These are phyloP conservation scores for Meteorus sp. DNA, from an alignment of 1,140 invertebrate genomes.

Conservation along the genomic window DNA sequence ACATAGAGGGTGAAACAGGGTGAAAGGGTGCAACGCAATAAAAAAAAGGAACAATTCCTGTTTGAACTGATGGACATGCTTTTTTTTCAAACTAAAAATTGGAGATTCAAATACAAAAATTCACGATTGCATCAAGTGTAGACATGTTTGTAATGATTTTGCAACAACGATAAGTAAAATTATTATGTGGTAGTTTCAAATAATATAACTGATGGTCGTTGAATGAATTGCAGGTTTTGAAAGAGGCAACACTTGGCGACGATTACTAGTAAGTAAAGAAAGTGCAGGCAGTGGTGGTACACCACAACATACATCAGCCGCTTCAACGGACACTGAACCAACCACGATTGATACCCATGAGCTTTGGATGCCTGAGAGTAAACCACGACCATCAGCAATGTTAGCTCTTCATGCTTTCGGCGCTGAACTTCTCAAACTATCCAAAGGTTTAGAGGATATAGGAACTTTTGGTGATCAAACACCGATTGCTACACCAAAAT, in stretches of 20 bases:
- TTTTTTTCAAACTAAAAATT: constrained; percentile 1
- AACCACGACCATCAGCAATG: constrained; percentile 77
- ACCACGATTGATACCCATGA: constrained; percentile 79
- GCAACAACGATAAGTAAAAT: no score
- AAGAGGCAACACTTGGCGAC: constrained; percentile 67
- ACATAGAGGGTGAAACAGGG: not conserved
- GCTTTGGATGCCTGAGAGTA: constrained; percentile 77
- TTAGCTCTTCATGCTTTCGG: constrained; percentile 80
- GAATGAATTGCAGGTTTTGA: constrained; percentile 50
- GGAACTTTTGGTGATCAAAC: constrained; percentile 39
- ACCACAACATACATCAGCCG: constrained; percentile 71
- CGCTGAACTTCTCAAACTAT: constrained; percentile 79
- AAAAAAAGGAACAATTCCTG: constrained; percentile 11
- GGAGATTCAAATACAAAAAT: no score
- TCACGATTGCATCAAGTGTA: no score
- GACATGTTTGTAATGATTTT: no score
- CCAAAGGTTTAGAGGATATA: constrained; percentile 69
- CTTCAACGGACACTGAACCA: constrained; percentile 79
- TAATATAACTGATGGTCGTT: not conserved
- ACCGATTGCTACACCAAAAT: constrained; percentile 36
- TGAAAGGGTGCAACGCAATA: no score
- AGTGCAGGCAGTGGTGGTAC: constrained; percentile 55
- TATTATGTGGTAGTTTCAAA: no score
- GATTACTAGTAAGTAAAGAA: constrained; percentile 57
- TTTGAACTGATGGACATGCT: no score